Base-by-base conservation (phyloP, 2,113 vertebrate genomes). In the Sebastes schlegelii region DNA sequence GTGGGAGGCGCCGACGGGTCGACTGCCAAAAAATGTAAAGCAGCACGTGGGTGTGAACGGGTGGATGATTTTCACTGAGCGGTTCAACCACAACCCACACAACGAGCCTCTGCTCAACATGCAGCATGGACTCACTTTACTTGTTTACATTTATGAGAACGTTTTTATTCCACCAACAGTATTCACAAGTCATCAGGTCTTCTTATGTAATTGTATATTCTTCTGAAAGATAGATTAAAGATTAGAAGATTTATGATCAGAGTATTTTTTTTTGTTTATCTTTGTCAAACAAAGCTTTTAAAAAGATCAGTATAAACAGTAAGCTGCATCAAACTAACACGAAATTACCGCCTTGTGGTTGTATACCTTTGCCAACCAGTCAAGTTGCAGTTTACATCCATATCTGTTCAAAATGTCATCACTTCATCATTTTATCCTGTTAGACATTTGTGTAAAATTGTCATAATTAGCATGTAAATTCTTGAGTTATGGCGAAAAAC, bases 31-130 rank as follows among this genome's bases (percentile, higher is more conserved):
- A 57, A 70, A 45, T 23, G 45, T 48, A 17, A 80, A 74, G 58
- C 72, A 80, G 58, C 70, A 78, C 11, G 77, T 72, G 63, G 73
- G 69, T 12, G 67, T 76, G 63, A 73, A 76, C 1, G 16, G 63
- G 68, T 48, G 58, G 49, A 69, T 1, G 5, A 6, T 42, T 52
- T 8, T 69, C 66, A 34, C 23, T 34, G 48, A 43, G 40, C 16
- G 4, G n/a, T 73, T 73, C 55, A 58, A 46, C 16, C 49, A 21
- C 75, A 79, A 60, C 54, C 76, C 65, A 75, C 69, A 26, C 23
- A 34, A 34, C 26, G 26, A 34, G 43, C 23, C 52, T 58, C 60
- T 55, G 63, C 21, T 76, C 12, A 68, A 21, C 17, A 51, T 70
- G 73, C 65, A 72, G 55, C 51, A 42, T 6, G 34, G 45, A 58